Evolutionary conservation across 2,797 vertebrate species (phyloP).

Genomic region (Onychomys arenicola): DNA sequence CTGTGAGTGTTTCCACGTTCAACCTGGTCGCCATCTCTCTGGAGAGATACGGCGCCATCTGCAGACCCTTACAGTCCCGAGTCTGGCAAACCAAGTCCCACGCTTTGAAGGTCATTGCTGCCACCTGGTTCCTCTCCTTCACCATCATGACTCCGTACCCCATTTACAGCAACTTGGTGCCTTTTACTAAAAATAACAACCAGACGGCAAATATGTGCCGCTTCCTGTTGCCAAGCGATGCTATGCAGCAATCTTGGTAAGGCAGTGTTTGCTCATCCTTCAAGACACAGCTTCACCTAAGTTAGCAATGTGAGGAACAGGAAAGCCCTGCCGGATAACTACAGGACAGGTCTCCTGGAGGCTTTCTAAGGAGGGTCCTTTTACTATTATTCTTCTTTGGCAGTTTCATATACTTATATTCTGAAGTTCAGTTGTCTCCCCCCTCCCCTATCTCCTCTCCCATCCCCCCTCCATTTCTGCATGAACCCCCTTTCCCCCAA

Average conservation of each 20-base stretch:
- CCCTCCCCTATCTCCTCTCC: too few relatives aligned
- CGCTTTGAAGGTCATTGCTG: conserved; percentile 95
- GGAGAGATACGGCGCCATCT: conserved; percentile 98
- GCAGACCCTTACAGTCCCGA: conserved; percentile 96
- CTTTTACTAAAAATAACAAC: conserved; percentile 94
- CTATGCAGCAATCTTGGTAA: conserved; percentile 97
- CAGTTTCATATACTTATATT: neutral
- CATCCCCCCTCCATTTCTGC: neutral
- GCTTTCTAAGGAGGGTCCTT: neutral
- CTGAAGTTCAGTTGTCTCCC: neutral
- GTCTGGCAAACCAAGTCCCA: conserved; percentile 99
- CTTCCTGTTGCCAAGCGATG: conserved; percentile 92
- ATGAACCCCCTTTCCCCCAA: neutral
- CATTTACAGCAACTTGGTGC: conserved; percentile 94
- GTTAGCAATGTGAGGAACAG: neutral
- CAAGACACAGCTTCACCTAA: too few relatives aligned
- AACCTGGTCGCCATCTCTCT: conserved; percentile 98
- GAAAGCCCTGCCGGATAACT: neutral
- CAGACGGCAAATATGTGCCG: conserved; percentile 97
- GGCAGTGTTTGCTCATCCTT: neutral
- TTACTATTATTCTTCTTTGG: neutral
- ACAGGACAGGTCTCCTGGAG: neutral
- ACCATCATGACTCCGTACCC: conserved; percentile 97
- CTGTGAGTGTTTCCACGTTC: conserved; percentile 97
- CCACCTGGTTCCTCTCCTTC: conserved; percentile 95